Evolutionary conservation across 2,113 vertebrate species (phyloP).

Genomic region (Podarcis muralis): DNA sequence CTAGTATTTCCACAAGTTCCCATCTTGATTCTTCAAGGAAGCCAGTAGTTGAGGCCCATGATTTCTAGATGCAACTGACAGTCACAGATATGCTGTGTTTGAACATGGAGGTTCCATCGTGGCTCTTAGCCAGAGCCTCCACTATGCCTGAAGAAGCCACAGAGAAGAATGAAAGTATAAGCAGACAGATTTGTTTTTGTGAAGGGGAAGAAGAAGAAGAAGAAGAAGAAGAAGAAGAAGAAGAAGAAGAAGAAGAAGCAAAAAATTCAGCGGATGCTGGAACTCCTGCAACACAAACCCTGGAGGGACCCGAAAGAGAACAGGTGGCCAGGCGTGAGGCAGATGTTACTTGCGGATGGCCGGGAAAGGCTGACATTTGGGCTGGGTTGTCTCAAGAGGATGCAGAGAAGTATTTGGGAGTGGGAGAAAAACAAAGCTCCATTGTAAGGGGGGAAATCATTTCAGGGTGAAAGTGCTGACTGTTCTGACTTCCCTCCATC

Average conservation of each 20-base stretch:
- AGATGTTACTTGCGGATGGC: neutral
- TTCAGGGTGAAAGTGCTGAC: accelerated
- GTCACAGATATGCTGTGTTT: neutral
- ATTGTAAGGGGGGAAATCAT: neutral
- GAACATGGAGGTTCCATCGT: neutral
- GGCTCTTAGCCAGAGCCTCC: neutral
- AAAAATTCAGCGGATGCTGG: neutral
- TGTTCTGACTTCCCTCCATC: no score
- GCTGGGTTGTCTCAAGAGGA: neutral
- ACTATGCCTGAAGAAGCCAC: neutral
- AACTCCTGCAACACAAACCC: neutral
- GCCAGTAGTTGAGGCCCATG: neutral
- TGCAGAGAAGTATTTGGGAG: neutral
- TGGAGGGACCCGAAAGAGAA: neutral
- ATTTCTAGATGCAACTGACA: neutral
- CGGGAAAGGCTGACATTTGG: neutral
- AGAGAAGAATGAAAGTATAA: neutral
- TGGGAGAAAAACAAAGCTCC: neutral
- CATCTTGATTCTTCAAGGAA: no score
- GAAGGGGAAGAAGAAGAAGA: no score
- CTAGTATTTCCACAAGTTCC: neutral
- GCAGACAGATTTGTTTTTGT: neutral
- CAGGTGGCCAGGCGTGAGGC: neutral
- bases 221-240: no score
- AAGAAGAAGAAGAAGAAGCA: neutral